A percentile compares a stretch with the other conserved stretches of the same genome.
Evolutionary conservation across 2,113 vertebrate genomes (phyloP).

Genomic region (Pterocles gutturalis): DNA sequence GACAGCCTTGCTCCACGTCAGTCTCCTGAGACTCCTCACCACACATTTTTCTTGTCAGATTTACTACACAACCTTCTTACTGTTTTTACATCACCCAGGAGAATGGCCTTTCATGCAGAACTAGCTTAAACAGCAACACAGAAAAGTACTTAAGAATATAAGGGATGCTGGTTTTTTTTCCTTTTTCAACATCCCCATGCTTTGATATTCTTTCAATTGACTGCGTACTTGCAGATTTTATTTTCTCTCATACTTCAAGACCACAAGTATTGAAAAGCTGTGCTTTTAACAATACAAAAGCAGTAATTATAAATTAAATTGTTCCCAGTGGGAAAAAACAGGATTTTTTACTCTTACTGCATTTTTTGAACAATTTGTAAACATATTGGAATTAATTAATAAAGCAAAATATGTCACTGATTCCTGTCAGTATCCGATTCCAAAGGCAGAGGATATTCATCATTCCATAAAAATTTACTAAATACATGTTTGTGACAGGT

Average conservation of each 20-base stretch:
- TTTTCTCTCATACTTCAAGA: not conserved
- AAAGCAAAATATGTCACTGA: not conserved
- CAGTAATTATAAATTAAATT: not conserved
- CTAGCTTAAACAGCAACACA: not conserved
- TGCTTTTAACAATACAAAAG: not conserved
- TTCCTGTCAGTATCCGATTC: not conserved
- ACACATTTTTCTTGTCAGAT: not conserved
- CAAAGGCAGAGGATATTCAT: not conserved
- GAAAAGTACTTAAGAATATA: not conserved
- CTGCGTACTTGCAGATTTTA: not conserved
- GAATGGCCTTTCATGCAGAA: not conserved
- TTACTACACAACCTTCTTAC: not conserved
- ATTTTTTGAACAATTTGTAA: not conserved
- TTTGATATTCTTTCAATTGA: not conserved
- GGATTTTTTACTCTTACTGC: not conserved
- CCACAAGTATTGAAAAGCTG: not conserved
- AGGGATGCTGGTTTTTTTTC: not conserved
- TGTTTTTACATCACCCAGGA: not conserved
- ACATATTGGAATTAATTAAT: not conserved
- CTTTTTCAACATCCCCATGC: not conserved
- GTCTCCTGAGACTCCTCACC: not conserved
- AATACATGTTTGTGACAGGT: not conserved
- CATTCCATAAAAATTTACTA: not conserved
- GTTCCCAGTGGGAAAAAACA: not conserved
- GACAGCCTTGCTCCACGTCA: not conserved